Evolutionary conservation across 2,888 invertebrate species (phyloP), one percentile per base, ranked within the genome.

Genomic region (Drosophila mimetica): DNA sequence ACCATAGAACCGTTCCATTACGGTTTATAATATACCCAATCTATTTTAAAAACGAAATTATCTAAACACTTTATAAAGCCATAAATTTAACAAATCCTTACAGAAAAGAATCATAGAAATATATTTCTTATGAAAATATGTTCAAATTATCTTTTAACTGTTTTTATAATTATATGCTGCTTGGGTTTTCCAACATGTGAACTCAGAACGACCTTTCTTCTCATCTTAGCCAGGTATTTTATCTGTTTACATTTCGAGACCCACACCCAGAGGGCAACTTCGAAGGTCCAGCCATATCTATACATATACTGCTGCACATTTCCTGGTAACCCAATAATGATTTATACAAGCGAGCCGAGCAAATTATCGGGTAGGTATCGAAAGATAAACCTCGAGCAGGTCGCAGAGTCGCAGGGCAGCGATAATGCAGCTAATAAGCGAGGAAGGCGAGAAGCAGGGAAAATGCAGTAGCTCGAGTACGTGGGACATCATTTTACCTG

Each of bases 351-450:
- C 37, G 46, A 11, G 22, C 30, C 53, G 53, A 20, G 18, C 30
- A 65, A 65, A 52, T 65, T 44, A 65, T 64, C 67, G 67, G 34
- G 67, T 48, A 66, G 65, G 65, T 65, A 66, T 66, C 64, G 37
- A 46, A 25, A 67, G 57, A 50, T 64, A 64, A 64, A 50, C 65
- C 60, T 46, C 36, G 69, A 42, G 48, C 61, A 70, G 53, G 41
- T 53, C 69, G 53, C 52, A 37, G 36, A 71, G 44, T 67, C 72
- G 71, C 51, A 44, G 66, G 63, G 63, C 63, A 63, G 69, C 75
- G 86, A 83, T 86, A 86, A 80, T 77, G 53, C 69, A 71, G 70
- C 85, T 84, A 86, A 82, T 86, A 86, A 77, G 84, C 70, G 76
- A 74, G 46, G 16, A 37, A 30, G 22, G 44, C 75, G 64, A 25